Evolutionary conservation across 2,797 vertebrate species (phyloP).

Genomic region (Microctenopoma steveboyesi): DNA sequence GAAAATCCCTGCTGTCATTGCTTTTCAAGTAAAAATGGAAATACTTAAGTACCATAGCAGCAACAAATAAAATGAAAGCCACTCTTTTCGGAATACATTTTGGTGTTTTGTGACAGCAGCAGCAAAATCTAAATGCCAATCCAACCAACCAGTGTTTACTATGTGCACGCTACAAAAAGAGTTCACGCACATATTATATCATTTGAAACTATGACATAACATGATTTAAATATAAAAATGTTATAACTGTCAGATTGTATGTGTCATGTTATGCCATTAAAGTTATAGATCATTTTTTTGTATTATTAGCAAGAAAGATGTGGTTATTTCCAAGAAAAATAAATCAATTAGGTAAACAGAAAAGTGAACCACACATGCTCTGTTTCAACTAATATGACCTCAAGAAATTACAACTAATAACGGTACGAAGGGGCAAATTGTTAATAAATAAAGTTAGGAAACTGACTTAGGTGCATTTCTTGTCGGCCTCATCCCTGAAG

Average conservation of each 20-base stretch:
- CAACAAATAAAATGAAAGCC: slow-evolving; percentile 9
- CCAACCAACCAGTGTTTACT: background rate
- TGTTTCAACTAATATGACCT: slow-evolving; percentile 13
- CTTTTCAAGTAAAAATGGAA: slow-evolving; percentile 20
- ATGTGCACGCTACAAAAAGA: background rate
- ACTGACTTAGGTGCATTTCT: slow-evolving; percentile 3
- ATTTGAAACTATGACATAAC: too few species aligned
- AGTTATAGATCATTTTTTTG: too few species aligned
- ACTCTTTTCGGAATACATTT: background rate
- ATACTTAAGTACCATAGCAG: background rate
- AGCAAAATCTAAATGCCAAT: slow-evolving; percentile 29
- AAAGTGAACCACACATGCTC: background rate
- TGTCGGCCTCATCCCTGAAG: slow-evolving; percentile 21
- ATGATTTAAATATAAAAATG: too few species aligned
- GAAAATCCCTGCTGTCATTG: slow-evolving; percentile 27
- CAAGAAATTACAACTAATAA: slow-evolving; percentile 11
- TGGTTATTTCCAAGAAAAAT: background rate
- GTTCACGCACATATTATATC: background rate
- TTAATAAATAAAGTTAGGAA: background rate
- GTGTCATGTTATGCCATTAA: too few species aligned
- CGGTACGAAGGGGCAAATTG: background rate
- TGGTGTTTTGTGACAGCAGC: background rate
- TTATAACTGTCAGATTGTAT: too few species aligned
- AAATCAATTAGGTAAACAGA: background rate
- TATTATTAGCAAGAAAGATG: background rate